Evolutionary conservation across 1,140 invertebrate species (phyloP).

Genomic region (Delia radicum): DNA sequence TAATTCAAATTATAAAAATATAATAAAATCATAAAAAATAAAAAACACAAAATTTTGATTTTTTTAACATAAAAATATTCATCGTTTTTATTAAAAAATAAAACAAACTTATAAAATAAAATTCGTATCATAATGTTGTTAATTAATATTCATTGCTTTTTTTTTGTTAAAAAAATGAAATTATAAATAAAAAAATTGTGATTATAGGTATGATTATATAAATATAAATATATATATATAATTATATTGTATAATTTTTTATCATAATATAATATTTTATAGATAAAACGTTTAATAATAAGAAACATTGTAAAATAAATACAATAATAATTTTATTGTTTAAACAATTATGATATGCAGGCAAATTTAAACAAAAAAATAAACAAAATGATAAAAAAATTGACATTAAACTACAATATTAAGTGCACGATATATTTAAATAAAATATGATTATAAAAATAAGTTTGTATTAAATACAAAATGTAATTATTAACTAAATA

Average conservation of each 20-base stretch:
- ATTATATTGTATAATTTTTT: background rate
- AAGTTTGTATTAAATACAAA: background rate
- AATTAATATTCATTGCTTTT: background rate
- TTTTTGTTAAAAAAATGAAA: background rate
- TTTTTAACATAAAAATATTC: constrained; percentile 16
- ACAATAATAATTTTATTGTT: background rate
- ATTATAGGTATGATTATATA: background rate
- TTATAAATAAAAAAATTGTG: constrained; percentile 7
- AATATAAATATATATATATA: background rate
- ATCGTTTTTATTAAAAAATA: constrained; percentile 4
- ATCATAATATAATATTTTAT: constrained; percentile 1
- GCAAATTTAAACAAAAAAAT: background rate
- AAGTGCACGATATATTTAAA: background rate
- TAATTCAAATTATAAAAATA: background rate
- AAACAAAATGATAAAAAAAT: too few relatives aligned
- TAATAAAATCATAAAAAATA: background rate
- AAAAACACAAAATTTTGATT: background rate
- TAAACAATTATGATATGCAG: background rate
- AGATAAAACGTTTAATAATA: too few relatives aligned
- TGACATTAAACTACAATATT: background rate
- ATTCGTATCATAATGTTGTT: background rate
- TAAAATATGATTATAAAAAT: background rate
- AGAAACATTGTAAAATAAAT: background rate
- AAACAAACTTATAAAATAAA: constrained; percentile 2
- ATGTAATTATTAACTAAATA: background rate